These are phyloP conservation scores for Catharus ustulatus DNA, from an alignment of 2,797 vertebrate genomes.

Conservation along the genomic window DNA sequence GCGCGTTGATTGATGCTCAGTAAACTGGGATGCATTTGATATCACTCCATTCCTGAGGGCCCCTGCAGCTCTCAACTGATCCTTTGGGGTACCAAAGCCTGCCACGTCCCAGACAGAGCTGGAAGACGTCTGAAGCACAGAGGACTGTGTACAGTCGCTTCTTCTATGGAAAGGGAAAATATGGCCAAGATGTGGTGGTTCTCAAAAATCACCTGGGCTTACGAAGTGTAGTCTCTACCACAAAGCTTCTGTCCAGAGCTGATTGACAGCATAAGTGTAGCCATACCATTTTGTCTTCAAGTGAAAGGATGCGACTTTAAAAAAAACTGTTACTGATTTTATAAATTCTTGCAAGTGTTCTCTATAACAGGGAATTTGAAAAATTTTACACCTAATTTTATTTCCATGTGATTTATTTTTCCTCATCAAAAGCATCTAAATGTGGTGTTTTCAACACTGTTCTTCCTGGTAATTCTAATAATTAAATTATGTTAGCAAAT, in stretches of 20 bases:
- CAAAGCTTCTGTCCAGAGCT: neutral
- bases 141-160: neutral
- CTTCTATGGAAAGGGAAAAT: fast-evolving
- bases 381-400: neutral
- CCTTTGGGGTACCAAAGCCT: fast-evolving
- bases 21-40: neutral
- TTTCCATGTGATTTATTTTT: conserved; percentile 17
- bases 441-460: neutral
- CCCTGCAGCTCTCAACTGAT: fast-evolving
- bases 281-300: neutral
- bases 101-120: neutral
- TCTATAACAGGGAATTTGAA: neutral
- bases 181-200: neutral
- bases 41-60: fast-evolving
- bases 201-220: neutral
- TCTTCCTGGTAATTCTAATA: neutral
- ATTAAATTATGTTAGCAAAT: neutral
- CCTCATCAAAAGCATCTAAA: neutral
- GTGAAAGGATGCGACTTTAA: neutral
- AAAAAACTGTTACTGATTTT: conserved; percentile 16
- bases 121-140: neutral
- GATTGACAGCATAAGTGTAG: neutral
- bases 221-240: neutral
- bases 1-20: neutral
- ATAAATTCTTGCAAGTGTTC: neutral